Conservation (phyloP, 1,140 invertebrate genomes). For the Drosophila setifemur region DNA sequence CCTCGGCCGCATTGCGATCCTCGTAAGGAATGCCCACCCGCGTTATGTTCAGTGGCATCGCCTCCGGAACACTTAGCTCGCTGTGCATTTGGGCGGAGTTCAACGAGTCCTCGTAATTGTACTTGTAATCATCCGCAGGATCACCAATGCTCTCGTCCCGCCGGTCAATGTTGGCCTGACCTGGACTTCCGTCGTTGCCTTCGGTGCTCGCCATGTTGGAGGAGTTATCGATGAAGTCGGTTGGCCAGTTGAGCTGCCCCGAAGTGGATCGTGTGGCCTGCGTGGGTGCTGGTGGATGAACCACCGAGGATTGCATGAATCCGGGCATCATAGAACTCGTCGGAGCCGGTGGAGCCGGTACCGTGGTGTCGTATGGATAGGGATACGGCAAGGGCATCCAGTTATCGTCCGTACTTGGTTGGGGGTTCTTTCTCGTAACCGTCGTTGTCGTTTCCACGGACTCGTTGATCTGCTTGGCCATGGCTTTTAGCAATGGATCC, state of each 20-base stretch:
- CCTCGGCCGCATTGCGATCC: slow-evolving; percentile 62
- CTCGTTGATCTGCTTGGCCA: slow-evolving; percentile 66
- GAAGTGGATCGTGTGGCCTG: slow-evolving; percentile 42
- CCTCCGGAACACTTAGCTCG: slow-evolving; percentile 62
- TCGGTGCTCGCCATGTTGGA: slow-evolving; percentile 41
- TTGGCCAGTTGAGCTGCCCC: slow-evolving; percentile 64
- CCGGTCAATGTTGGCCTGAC: slow-evolving; percentile 39
- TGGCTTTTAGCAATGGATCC: slow-evolving; percentile 34
- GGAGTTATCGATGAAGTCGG: slow-evolving; percentile 59
- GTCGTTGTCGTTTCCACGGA: slow-evolving; percentile 54
- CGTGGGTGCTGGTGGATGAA: not conserved
- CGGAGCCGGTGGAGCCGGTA: slow-evolving; percentile 31
- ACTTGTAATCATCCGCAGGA: slow-evolving; percentile 51
- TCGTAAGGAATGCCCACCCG: slow-evolving; percentile 71
- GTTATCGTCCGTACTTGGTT: slow-evolving; percentile 42
- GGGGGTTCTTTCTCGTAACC: not conserved
- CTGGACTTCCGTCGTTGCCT: not conserved
- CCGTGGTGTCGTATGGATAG: slow-evolving; percentile 61
- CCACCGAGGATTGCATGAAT: slow-evolving; percentile 32
- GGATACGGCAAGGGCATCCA: slow-evolving; percentile 68
- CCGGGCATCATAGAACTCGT: slow-evolving; percentile 17
- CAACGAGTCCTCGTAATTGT: slow-evolving; percentile 47
- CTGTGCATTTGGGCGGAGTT: slow-evolving; percentile 63
- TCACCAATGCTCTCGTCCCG: slow-evolving; percentile 40
- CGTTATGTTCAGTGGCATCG: slow-evolving; percentile 63